phyloP scores from a whole-genome alignment of 1,140 invertebrate species.

The Elymnias hypermnestra region DNA sequence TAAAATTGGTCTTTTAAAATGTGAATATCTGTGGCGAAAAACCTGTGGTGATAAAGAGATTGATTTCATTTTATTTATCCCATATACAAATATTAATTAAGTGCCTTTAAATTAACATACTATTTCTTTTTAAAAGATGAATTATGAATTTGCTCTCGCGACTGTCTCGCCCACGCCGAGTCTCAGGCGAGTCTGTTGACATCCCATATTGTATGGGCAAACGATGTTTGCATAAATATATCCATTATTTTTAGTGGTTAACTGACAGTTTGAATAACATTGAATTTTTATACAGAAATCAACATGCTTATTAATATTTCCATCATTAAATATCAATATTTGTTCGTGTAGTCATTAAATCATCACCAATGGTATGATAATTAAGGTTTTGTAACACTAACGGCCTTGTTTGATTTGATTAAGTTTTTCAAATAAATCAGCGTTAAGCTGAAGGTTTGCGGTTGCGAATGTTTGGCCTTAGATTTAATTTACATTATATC shows the following conservation, averaged over 20 bases:
- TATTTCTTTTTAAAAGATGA: too few relatives aligned
- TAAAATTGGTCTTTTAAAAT: too few relatives aligned
- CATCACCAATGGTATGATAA: slow-evolving; percentile 8
- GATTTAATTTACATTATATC: too few relatives aligned
- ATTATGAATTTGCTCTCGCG: slow-evolving; percentile 22
- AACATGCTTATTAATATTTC: slow-evolving; percentile 17
- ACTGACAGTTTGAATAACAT: slow-evolving; percentile 29
- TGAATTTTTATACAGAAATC: slow-evolving; percentile 20
- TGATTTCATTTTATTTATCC: too few relatives aligned
- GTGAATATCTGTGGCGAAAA: too few relatives aligned
- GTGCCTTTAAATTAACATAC: too few relatives aligned
- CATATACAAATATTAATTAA: too few relatives aligned
- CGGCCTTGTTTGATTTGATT: slow-evolving; percentile 11
- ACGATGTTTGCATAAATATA: slow-evolving; percentile 52
- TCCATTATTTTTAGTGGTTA: slow-evolving; percentile 43
- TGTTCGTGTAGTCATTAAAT: slow-evolving; percentile 18
- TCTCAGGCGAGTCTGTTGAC: slow-evolving; percentile 40
- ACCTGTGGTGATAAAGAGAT: too few relatives aligned
- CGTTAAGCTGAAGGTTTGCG: slow-evolving; percentile 1
- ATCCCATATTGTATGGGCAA: slow-evolving; percentile 45
- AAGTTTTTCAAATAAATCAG: slow-evolving; percentile 14
- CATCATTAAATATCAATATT: slow-evolving; percentile 26
- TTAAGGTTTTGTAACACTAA: slow-evolving; percentile 12
- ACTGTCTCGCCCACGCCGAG: slow-evolving; percentile 37
- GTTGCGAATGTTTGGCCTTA: background rate